Base-by-base conservation (phyloP, 2,797 vertebrate species). In the Myotis planiceps region DNA sequence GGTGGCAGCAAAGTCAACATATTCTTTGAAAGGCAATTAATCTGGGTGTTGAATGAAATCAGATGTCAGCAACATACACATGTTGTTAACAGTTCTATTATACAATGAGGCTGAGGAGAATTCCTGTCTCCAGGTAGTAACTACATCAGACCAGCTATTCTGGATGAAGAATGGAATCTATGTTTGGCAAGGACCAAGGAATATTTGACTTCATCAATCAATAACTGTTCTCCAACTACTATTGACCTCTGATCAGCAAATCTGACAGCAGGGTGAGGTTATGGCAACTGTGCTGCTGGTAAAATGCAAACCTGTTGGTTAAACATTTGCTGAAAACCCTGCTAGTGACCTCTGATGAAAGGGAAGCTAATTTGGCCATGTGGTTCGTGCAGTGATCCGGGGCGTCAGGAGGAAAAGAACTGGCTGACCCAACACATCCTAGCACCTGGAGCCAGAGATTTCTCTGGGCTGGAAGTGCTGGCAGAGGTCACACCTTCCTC, bases 261-360 rank as follows among this genome's bases (percentile, higher is more conserved):
- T 86, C 74, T 49, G 63, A 85, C 34, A 82, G 51, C 74, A n/a
- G 69, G 47, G 88, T 88, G 92, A 92, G 55, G 89, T 97, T 90
- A 88, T 76, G 39, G 55, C 39, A 66, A 55, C 49, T 74, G 47
- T 21, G 53, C 27, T 29, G 23, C 94, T 74, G 23, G 91, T 80
- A 45, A 92, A 88, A 92, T 34, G 63, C 68, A 92, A 96, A 92
- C 71, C 45, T 81, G 63, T 65, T 72, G 66, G 90, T 97, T 97
- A 97, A 97, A 94, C 45, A 96, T 97, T 97, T 96, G 72, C 96
- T 47, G 80, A 55, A 94, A 97, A 47, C 13, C 55, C 68, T 63
- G 58, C 84, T 13, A 27, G 60, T 85, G 80, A 94, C 63, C 75
- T 94, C 49, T 84, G 82, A 96, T 83, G 89, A 92, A 96, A 71